These are phyloP conservation scores for Aplysina aerophoba DNA, from an alignment of 37 sponge, comb jelly and placozoan species.

Conservation along the genomic window DNA sequence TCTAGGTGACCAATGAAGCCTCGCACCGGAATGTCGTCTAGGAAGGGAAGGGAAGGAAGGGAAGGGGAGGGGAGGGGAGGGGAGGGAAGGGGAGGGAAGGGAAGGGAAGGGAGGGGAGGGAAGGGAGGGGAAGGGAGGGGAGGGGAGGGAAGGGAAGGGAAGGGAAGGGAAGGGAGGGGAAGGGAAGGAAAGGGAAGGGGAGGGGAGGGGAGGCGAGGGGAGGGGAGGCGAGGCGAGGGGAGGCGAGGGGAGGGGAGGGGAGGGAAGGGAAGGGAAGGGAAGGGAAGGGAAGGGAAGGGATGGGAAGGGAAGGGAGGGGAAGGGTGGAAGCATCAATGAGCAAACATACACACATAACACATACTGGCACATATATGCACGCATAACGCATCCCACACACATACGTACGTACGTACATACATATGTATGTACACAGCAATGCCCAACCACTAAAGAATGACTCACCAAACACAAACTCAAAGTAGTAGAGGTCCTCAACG, in stretches of 20 bases:
- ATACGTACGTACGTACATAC: background rate
- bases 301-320: background rate
- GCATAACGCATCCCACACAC: background rate
- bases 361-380: background rate
- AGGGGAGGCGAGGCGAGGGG: background rate
- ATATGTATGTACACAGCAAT: background rate
- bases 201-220: constrained; percentile 1
- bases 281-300: background rate
- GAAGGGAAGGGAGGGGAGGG: background rate
- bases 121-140: background rate
- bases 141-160: background rate
- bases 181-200: constrained; percentile 23
- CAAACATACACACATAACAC: no score
- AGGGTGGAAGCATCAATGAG: no score
- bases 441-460: no score
- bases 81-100: background rate
- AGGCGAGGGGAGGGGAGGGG: background rate
- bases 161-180: background rate
- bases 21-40: constrained; percentile 88
- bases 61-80: background rate
- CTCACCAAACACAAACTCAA: constrained; percentile 91
- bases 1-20: constrained; percentile 94
- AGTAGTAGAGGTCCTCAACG: constrained; percentile 93
- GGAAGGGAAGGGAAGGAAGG: background rate
- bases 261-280: background rate